Conservation (phyloP, 2,797 vertebrate genomes). For the Selene dorsalis region DNA sequence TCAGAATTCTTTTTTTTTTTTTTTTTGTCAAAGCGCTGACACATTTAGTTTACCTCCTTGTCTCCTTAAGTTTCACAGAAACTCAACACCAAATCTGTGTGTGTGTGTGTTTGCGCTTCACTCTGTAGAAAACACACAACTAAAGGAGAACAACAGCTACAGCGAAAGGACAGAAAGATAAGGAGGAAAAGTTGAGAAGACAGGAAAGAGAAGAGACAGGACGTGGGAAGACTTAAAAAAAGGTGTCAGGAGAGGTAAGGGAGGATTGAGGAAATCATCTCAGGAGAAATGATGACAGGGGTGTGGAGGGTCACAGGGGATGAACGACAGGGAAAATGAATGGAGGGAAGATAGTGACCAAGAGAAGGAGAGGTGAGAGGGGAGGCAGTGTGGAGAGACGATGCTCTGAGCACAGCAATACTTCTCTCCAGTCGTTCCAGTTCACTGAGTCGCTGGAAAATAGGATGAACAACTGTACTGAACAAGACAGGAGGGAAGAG, state of each 20-base stretch:
- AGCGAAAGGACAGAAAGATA: background rate
- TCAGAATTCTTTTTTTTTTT: background rate
- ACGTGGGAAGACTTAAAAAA: background rate
- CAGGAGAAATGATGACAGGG: slow-evolving; percentile 17
- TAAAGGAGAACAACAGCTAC: background rate
- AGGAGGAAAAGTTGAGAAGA: background rate
- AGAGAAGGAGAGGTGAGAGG: slow-evolving; percentile 43
- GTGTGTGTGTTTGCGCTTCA: background rate
- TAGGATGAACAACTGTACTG: slow-evolving; percentile 41
- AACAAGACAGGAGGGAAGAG: slow-evolving; percentile 27
- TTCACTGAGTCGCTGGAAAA: slow-evolving; percentile 59
- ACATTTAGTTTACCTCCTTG: background rate
- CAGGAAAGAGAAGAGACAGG: background rate
- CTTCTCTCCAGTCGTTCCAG: slow-evolving; percentile 46
- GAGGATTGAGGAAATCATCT: slow-evolving; percentile 18
- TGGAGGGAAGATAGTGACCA: slow-evolving; percentile 14
- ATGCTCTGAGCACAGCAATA: slow-evolving; percentile 48
- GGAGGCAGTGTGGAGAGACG: slow-evolving; percentile 32
- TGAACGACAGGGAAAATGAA: background rate
- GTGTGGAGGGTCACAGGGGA: slow-evolving; percentile 4
- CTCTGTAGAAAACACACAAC: background rate
- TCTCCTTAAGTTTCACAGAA: background rate
- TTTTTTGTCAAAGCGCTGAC: background rate
- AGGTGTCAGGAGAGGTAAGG: background rate
- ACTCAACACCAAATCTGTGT: background rate